Evolutionary conservation across 2,888 invertebrate species (phyloP), one percentile per base, ranked within the genome.

Genomic region (Macrophya alboannulata): DNA sequence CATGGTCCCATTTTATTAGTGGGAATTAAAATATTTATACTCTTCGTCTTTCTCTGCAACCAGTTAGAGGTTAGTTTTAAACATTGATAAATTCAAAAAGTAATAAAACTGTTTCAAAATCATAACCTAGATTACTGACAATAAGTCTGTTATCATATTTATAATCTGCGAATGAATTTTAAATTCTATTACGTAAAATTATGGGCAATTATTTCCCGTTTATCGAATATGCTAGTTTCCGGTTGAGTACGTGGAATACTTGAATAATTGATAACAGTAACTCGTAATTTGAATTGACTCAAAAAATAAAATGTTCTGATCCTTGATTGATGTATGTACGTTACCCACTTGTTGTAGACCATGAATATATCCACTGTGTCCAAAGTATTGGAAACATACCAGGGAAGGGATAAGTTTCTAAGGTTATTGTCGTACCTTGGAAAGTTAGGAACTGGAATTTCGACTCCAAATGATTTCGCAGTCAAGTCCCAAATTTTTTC

Each of bases 371-470:
- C 88, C 76, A 31, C 91, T 12, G 51, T 93, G 85, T 89, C 92
- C 0, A 95, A 96, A 90, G 95, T 97, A 91, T 94, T 98, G 89
- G 97, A 97, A 88, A 97, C 96, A 77, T 97, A 98, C 92, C 96
- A 96, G 92, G 98, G 98, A n/a, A 95, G 98, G 92, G 98, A 98
- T 94, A 98, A 98, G 88, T 91, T 97, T 51, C 95, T 98, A 88
- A 95, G 97, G 89, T 95, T 97, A 87, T 94, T 97, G 84, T 97
- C 97, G 90, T 98, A 98, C 90, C 95, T 96, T 79, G 95, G 97
- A 83, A 97, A 97, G 93, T 94, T 97, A 51, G 95, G 96, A 87
- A 95, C 96, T 21, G 96, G 97, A 21, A 95, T 97, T 86, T 93
- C 94, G 85, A 94, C 95, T n/a, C 94, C 94, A 0, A 94, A 96